Base-by-base conservation (phyloP, 2,888 invertebrate species). In the Latheticus oryzae region DNA sequence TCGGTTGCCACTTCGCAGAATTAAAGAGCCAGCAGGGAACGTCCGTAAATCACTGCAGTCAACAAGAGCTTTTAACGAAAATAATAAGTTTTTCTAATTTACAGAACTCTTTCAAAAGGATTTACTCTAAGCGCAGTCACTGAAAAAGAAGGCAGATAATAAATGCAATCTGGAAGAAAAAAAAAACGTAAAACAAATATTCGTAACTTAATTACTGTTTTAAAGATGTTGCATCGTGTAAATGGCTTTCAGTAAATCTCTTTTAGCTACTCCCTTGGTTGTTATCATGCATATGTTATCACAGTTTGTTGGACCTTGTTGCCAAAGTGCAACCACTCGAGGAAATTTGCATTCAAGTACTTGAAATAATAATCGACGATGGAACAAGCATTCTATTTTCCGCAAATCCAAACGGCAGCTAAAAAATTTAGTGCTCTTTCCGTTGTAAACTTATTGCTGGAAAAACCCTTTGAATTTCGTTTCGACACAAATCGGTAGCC, bases 401-500 rank as follows among this genome's bases (percentile, higher is more conserved):
- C n/a, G n/a, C n/a, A n/a, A n/a, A n/a, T n/a, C n/a, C n/a, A n/a
- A n/a, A n/a, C n/a, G n/a, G n/a, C n/a, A n/a, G n/a, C n/a, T n/a
- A n/a, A n/a, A n/a, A n/a, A n/a, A n/a, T n/a, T n/a, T n/a, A n/a
- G n/a, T n/a, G n/a, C n/a, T n/a, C n/a, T n/a, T n/a, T n/a, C n/a
- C n/a, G n/a, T n/a, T n/a, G n/a, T n/a, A n/a, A n/a, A n/a, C n/a
- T n/a, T n/a, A n/a, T n/a, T n/a, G n/a, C n/a, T 32, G 7, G 16
- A 32, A 28, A 32, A 32, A 32, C 13, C 11, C 32, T 13, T 9
- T 28, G 28, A 28, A 28, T n/a, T 28, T 28, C 28, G 28, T 28
- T 28, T 32, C 32, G 32, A 13, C 37, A 37, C 37, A 40, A 40
- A 40, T 23, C 40, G 19, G n/a, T n/a, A n/a, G n/a, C n/a, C 24